Conservation (phyloP, 2,888 invertebrate species). For the Melipona beecheii region DNA sequence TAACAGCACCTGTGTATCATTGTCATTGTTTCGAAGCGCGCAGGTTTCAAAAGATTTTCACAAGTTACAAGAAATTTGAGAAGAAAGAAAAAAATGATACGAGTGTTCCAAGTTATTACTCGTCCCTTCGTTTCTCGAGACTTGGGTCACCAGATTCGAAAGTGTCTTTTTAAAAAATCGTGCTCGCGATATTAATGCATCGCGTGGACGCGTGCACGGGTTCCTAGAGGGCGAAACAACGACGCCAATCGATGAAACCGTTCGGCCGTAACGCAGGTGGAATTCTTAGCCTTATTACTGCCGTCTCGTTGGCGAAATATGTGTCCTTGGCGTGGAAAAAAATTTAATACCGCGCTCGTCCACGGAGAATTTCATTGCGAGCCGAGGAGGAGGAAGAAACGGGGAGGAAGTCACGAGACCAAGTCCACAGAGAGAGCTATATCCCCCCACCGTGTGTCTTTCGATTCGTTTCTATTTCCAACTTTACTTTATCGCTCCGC, state of each 20-base stretch:
- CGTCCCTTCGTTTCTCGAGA: too few relatives aligned
- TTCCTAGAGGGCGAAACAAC: background rate
- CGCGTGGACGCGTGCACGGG: too few relatives aligned
- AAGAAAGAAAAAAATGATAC: background rate
- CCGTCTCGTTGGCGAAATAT: constrained; percentile 39
- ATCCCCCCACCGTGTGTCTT: background rate
- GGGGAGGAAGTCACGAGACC: background rate
- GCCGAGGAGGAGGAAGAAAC: background rate
- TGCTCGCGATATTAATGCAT: too few relatives aligned
- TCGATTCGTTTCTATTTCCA: background rate
- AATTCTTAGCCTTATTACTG: constrained; percentile 42
- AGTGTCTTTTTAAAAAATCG: too few relatives aligned
- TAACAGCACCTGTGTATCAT: too few relatives aligned
- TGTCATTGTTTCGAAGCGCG: background rate
- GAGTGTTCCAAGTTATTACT: background rate
- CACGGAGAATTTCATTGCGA: constrained; percentile 43
- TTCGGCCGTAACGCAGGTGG: constrained; percentile 14
- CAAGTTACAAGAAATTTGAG: background rate
- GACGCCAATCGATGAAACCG: constrained; percentile 23
- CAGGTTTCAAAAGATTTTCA: background rate
- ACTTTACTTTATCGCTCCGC: constrained; percentile 10
- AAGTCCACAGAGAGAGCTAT: constrained; percentile 4
- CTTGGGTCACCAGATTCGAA: too few relatives aligned
- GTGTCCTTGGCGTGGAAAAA: constrained; percentile 35
- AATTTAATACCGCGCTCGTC: constrained; percentile 41